Evolutionary conservation across 2,797 vertebrate species (phyloP), one percentile per base, ranked within the genome.

Genomic region (Diglossa cyanea): DNA sequence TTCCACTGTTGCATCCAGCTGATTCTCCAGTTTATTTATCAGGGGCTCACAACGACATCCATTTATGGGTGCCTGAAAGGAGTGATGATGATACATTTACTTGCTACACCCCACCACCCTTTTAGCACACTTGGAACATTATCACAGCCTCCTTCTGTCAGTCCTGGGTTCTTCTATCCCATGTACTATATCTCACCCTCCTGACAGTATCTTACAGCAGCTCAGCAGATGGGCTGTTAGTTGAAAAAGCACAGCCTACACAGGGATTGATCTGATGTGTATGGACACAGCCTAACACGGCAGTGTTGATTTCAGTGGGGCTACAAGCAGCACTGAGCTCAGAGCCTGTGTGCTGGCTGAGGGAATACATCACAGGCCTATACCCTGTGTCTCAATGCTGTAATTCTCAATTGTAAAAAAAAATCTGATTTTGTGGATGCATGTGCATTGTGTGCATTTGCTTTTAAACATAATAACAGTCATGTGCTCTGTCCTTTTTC

Each of bases 21-120:
- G 99, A 97, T 99, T 99, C 97, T 99, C 99, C 97, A 99, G 97
- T 97, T 99, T 99, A 94, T 95, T 98, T 97, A 99, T 98, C 25
- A 99, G 98, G 58, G 99, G 99, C 90, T 99, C 99, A 90, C 99
- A 99, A 73, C 99, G 98, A 97, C 99, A 99, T 95, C 99, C 99
- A 17, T 99, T 98, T 95, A 99, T 98, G 2, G 99, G 99, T 40
- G 99, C 99, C 99, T 99, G 93, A n/a, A 93, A 94, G 42, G 51
- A 93, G 17, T 40, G 62, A 79, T 40, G 55, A 77, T 42, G 65
- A 84, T 7, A 73, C 33, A 55, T 85, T 82, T 20, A 80, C 62
- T 86, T 73, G 44, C 37, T 60, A 51, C 10, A 44, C 21, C 12
- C 31, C 2, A 4, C 35, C 61, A 42, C 24, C 37, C 60, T 61